These are phyloP conservation scores for Chionis minor DNA, from an alignment of 2,113 vertebrate species.

Conservation along the genomic window DNA sequence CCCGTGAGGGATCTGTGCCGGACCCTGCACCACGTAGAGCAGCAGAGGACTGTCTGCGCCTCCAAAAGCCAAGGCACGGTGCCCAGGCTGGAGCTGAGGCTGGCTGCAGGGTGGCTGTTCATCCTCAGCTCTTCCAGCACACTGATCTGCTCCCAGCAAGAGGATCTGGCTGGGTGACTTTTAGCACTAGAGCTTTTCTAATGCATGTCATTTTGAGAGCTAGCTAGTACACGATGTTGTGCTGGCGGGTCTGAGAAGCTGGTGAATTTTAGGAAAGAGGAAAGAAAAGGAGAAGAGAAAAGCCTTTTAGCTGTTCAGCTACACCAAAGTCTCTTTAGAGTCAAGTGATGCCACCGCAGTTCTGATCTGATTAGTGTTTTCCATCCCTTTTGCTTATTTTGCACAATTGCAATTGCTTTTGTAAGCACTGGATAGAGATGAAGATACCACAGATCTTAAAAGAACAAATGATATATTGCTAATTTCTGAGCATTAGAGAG, in stretches of 20 bases:
- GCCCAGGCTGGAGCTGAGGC: not conserved
- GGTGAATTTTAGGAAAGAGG: not conserved
- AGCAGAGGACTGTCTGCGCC: accelerated
- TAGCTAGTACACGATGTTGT: not conserved
- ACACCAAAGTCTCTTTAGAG: not conserved
- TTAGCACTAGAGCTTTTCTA: not conserved
- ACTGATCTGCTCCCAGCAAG: not conserved
- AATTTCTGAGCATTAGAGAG: not conserved
- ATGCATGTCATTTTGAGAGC: not conserved
- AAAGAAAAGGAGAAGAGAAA: not conserved
- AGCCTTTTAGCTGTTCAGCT: not conserved
- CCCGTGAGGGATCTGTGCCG: not conserved
- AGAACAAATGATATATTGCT: constrained; percentile 26
- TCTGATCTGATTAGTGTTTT: not conserved
- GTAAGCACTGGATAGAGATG: not conserved
- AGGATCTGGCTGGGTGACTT: not conserved
- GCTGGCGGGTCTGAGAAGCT: not conserved
- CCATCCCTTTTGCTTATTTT: constrained; percentile 3
- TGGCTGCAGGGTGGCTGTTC: accelerated
- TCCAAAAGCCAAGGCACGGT: accelerated
- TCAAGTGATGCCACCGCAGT: not conserved
- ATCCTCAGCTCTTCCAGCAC: not conserved
- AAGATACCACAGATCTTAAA: not conserved
- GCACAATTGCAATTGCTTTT: not conserved
- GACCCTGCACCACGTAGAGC: not conserved